Base-by-base conservation (phyloP, 2,113 vertebrate genomes). In the Thymallus thymallus region DNA sequence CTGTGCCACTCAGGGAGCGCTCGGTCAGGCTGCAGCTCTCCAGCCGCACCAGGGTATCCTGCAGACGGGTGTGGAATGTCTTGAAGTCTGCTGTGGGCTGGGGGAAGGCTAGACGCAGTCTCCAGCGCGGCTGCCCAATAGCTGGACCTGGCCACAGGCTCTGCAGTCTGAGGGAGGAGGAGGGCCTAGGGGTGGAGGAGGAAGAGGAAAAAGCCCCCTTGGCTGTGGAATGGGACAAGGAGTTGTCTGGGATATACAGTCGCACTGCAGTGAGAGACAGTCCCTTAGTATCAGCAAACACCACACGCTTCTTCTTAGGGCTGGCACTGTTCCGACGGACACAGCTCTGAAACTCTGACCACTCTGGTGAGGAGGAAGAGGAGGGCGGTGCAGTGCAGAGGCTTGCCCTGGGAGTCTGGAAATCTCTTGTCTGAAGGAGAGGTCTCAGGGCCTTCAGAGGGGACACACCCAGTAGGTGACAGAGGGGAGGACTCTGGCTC, bases 211-310 rank as follows among this genome's bases (percentile, higher is more conserved):
- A 18, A 7, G 66, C 4, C 16, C 4, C 2, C 5, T 4, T 14
- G 10, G 70, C 24, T 10, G 24, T 5, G 1, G 46, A 10, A 1
- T 67, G 13, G 12, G 69, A 69, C 2, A 86, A 77, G 3, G 89
- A 80, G 1, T 84, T 76, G 0, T 91, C 86, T 1, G 88, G 75
- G 0, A 88, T 86, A 65, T 94, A 94, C 16, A 89, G 77, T 26
- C 84, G 89, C 7, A 93, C 91, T 0, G 88, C 88, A 0, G 92
- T 91, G 51, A 96, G 87, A 0, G 92, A 78, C n/a, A 94, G 69
- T 6, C 95, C 94, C 67, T 84, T 91, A 1, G 85, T 75, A 4
- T 96, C 95, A 0, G 96, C 93, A 20, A 96, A 95, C 10, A 93
- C 89, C 0, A 94, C 94, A 0, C 76, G 87, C 71, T 83, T 92